phyloP scores from a whole-genome alignment of 2,888 invertebrate genomes.

The Odiellus spinosus region DNA sequence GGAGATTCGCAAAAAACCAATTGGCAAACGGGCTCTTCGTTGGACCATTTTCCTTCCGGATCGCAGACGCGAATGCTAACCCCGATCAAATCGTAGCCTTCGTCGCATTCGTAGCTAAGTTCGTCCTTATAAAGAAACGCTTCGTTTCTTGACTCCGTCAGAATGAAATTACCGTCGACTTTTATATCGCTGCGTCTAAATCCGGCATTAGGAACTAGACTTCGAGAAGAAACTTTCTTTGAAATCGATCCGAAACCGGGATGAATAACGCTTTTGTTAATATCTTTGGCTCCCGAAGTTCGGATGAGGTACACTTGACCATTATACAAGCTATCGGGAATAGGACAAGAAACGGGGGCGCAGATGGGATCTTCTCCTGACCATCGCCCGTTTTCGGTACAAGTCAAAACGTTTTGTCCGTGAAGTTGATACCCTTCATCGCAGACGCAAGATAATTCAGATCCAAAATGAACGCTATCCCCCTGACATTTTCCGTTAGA shows the following conservation, averaged over 20 bases:
- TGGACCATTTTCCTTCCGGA: conserved; percentile 15
- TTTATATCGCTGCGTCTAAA: conserved; percentile 14
- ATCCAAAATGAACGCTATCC: conserved; percentile 6
- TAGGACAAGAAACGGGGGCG: conserved; percentile 11
- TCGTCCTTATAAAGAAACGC: background rate
- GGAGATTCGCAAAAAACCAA: background rate
- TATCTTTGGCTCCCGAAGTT: background rate
- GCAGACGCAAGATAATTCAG: conserved; percentile 17
- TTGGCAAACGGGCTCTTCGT: conserved; percentile 21
- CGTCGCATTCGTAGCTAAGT: conserved; percentile 10
- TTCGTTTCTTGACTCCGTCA: conserved; percentile 11
- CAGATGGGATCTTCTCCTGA: conserved; percentile 11
- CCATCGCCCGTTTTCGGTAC: conserved; percentile 15
- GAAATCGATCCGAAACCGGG: background rate
- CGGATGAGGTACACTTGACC: conserved; percentile 5
- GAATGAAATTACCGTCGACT: conserved; percentile 2
- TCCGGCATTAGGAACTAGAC: conserved; percentile 3
- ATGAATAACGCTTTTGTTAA: too few relatives aligned
- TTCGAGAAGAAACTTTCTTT: background rate
- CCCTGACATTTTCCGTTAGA: background rate
- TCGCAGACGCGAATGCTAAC: conserved; percentile 12
- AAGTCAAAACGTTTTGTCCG: conserved; percentile 10
- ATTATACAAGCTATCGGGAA: conserved; percentile 11
- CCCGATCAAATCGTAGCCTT: conserved; percentile 16
- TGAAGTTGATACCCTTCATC: conserved; percentile 14